A percentile compares a stretch with the other conserved stretches of the same genome.
Evolutionary conservation across 2,113 vertebrate genomes (phyloP).

Genomic region (Sinocyclocheilus maitianheensis): DNA sequence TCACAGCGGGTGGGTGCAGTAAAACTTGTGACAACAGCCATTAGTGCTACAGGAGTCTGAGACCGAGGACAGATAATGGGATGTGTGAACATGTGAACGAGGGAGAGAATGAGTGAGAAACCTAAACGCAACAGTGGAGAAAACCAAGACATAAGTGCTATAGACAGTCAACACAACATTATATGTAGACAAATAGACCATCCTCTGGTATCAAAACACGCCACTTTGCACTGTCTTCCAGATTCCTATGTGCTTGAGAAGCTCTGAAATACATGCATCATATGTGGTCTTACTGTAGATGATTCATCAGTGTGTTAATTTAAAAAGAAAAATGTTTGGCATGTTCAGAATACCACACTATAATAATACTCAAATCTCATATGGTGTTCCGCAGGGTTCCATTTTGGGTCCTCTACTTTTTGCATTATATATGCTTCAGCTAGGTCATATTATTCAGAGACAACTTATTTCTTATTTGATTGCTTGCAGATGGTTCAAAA

Average conservation of each 20-base stretch:
- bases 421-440: neutral
- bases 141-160: constrained; percentile 9
- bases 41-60: constrained; percentile 32
- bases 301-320: neutral
- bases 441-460: neutral
- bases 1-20: constrained; percentile 27
- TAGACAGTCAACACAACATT: neutral
- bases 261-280: neutral
- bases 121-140: neutral
- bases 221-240: too few species aligned
- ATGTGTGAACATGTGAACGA: constrained; percentile 39
- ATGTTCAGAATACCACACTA: neutral
- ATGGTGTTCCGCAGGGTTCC: neutral
- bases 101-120: neutral
- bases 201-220: neutral
- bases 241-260: neutral
- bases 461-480: neutral
- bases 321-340: neutral
- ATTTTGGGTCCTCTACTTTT: neutral
- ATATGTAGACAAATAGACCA: neutral
- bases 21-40: constrained; percentile 42
- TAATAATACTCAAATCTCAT: neutral
- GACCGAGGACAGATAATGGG: constrained; percentile 25
- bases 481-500: too few species aligned
- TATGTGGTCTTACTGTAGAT: neutral